Conservation (phyloP, 2,888 invertebrate genomes). For the Empis stercorea region DNA sequence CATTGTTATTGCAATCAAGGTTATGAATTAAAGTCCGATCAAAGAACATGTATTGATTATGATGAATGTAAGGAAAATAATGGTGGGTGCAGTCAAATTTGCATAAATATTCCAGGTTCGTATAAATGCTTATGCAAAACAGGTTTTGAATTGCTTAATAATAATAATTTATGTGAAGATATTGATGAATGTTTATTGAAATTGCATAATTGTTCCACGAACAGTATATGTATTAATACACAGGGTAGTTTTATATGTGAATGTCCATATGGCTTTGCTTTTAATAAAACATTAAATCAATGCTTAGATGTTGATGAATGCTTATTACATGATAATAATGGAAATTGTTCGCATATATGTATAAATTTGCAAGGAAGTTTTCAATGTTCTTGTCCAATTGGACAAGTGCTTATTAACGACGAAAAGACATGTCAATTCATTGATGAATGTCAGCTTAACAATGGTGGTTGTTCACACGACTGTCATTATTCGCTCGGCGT, state of each 20-base stretch:
- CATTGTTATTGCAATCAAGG: constrained; percentile 35
- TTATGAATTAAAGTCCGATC: constrained; percentile 30
- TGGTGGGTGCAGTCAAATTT: constrained; percentile 35
- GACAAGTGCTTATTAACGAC: constrained; percentile 18
- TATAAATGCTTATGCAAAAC: constrained; percentile 40
- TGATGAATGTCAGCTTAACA: constrained; percentile 39
- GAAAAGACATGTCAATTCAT: constrained; percentile 32
- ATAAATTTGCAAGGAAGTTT: constrained; percentile 25
- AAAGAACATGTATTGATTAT: constrained; percentile 38
- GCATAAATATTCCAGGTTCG: constrained; percentile 38
- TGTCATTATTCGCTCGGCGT: constrained; percentile 37
- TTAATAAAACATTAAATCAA: constrained; percentile 21
- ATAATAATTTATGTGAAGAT: constrained; percentile 25
- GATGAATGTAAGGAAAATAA: constrained; percentile 41
- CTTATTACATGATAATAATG: constrained; percentile 18
- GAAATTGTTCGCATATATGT: constrained; percentile 40
- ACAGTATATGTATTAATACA: constrained; percentile 29
- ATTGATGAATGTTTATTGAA: constrained; percentile 41
- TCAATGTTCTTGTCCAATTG: constrained; percentile 27
- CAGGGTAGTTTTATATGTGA: constrained; percentile 36
- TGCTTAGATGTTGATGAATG: constrained; percentile 42
- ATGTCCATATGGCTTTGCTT: constrained; percentile 37
- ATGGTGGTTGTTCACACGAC: constrained; percentile 36
- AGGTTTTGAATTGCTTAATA: constrained; percentile 31
- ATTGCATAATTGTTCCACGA: constrained; percentile 23